phyloP scores from a whole-genome alignment of 1,140 invertebrate species.

The Trichonephila clavipes region DNA sequence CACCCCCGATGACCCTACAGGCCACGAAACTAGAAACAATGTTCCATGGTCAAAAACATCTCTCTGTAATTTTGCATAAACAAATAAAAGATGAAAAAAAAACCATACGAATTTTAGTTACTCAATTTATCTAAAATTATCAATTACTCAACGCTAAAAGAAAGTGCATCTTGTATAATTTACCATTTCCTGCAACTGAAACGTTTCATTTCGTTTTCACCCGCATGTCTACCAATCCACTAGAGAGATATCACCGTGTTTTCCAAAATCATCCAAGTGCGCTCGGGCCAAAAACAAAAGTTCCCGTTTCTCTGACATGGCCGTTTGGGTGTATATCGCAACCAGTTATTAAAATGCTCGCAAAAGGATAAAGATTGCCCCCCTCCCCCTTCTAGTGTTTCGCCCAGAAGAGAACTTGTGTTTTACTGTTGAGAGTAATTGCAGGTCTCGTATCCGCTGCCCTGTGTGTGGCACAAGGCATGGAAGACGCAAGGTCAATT shows the following conservation, averaged over 20 bases:
- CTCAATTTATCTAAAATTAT: too few relatives aligned
- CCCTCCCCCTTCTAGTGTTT: slow-evolving; percentile 4
- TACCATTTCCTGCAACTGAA: too few relatives aligned
- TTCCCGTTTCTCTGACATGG: background rate
- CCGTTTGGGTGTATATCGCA: background rate
- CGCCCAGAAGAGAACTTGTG: slow-evolving; percentile 57
- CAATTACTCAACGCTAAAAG: too few relatives aligned
- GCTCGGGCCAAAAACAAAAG: slow-evolving; percentile 19
- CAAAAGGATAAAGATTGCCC: slow-evolving; percentile 16
- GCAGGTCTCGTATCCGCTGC: slow-evolving; percentile 58
- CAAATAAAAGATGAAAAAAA: too few relatives aligned
- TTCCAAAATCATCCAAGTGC: background rate
- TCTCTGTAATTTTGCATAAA: too few relatives aligned
- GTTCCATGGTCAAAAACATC: too few relatives aligned
- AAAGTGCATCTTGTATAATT: too few relatives aligned
- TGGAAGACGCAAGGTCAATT: slow-evolving; percentile 50
- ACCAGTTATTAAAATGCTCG: slow-evolving; percentile 64
- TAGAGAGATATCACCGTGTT: background rate
- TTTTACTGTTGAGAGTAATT: slow-evolving; percentile 68
- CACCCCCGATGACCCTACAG: too few relatives aligned
- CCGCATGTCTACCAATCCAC: background rate
- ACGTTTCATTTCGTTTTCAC: background rate
- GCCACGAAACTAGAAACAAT: too few relatives aligned
- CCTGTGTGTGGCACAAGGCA: slow-evolving; percentile 39
- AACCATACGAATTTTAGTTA: too few relatives aligned